Conservation (phyloP, 2,113 vertebrate species). For the Xyliphius kryptos region DNA sequence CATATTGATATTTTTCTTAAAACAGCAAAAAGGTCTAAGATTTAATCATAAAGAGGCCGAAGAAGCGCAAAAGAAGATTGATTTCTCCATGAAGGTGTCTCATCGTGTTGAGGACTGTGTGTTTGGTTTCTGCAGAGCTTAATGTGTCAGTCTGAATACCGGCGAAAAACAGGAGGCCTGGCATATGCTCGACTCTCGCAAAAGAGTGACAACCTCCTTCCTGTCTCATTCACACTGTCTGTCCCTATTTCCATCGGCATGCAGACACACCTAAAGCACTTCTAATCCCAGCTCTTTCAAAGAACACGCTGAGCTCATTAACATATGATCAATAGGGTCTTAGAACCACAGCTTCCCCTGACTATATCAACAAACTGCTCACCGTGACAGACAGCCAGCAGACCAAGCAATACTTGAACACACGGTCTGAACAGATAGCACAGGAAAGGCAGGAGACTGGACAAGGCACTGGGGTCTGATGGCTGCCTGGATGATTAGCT, state of each 20-base stretch:
- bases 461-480: no score
- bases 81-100: background rate
- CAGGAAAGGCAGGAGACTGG: conserved; percentile 19
- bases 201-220: background rate
- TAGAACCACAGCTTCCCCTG: conserved; percentile 8
- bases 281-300: conserved; percentile 22
- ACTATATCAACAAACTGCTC: conserved; percentile 14
- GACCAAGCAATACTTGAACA: background rate
- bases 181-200: background rate
- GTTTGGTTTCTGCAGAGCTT: background rate
- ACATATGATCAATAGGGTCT: conserved; percentile 12
- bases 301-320: conserved; percentile 22
- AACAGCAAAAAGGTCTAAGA: no score
- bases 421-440: no score
- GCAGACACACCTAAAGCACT: conserved; percentile 20
- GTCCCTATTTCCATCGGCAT: background rate
- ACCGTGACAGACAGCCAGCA: background rate
- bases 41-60: no score
- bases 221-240: background rate
- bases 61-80: background rate
- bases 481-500: no score
- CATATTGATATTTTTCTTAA: no score
- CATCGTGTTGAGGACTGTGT: background rate
- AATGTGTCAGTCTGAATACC: background rate
- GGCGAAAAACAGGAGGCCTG: background rate